A percentile compares a stretch with the other conserved stretches of the same genome.
Evolutionary conservation across 2,797 vertebrate genomes (phyloP).

Genomic region (Huso huso): DNA sequence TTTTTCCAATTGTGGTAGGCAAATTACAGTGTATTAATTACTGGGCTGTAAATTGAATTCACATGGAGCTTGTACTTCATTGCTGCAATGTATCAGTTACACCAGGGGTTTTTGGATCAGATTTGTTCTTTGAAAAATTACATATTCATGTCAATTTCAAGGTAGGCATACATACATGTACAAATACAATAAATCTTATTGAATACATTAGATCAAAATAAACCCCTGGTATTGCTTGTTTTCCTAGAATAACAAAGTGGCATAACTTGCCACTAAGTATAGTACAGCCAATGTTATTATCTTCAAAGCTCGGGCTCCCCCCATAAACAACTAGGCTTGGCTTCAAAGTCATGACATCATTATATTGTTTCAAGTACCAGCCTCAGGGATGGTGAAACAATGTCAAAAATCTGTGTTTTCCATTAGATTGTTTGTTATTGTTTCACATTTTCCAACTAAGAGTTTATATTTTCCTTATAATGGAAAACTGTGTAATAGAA

Average conservation of each 20-base stretch:
- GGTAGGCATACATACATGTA: background rate
- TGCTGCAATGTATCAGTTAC: too few relatives aligned
- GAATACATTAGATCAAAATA: background rate
- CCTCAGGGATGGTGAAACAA: background rate
- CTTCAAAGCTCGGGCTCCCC: constrained; percentile 5
- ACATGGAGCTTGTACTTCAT: too few relatives aligned
- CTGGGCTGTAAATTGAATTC: too few relatives aligned
- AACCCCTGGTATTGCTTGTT: constrained; percentile 4
- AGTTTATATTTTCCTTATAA: background rate
- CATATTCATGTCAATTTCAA: background rate
- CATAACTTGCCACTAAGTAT: constrained; percentile 2
- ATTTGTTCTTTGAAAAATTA: background rate
- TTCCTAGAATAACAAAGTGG: background rate
- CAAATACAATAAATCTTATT: background rate
- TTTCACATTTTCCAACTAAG: background rate
- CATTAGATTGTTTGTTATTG: background rate
- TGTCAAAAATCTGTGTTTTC: background rate
- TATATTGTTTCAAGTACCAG: background rate
- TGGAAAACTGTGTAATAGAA: background rate
- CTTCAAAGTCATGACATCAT: constrained; percentile 9
- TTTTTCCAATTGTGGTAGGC: too few relatives aligned
- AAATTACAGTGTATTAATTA: too few relatives aligned
- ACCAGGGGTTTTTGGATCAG: too few relatives aligned
- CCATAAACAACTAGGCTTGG: constrained; percentile 4
- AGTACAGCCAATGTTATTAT: constrained; percentile 5